Percentiles rank a stretch among this genome's conserved stretches.
phyloP scores from a whole-genome alignment of 2,113 vertebrate genomes.

The Cyprinodon variegatus region DNA sequence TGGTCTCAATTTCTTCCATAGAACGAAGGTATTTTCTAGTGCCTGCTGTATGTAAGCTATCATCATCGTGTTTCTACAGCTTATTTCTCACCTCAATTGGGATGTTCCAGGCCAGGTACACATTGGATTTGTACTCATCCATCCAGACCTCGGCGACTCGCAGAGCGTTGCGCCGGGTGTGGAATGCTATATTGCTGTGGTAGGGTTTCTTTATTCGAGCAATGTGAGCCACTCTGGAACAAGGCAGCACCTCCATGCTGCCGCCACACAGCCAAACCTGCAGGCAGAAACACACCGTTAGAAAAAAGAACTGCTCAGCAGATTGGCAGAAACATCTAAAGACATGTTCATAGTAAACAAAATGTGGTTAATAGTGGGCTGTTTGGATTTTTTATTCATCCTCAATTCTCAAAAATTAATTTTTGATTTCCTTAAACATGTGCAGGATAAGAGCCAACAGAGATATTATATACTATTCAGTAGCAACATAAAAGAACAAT shows the following conservation, averaged over 20 bases:
- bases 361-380: neutral
- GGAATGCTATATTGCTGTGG: conserved; percentile 93
- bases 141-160: conserved; percentile 98
- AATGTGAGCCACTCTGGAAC: conserved; percentile 95
- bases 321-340: neutral
- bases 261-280: conserved; percentile 98
- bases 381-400: neutral
- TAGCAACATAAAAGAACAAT: neutral
- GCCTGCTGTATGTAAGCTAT: neutral
- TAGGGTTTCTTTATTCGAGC: conserved; percentile 95
- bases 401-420: neutral
- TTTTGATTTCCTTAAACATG: neutral
- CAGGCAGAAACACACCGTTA: neutral
- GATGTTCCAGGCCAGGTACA: conserved; percentile 98
- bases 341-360: neutral
- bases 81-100: conserved; percentile 86
- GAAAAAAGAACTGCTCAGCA: neutral
- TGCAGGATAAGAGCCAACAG: neutral
- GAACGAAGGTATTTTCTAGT: neutral
- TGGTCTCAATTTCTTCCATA: no score
- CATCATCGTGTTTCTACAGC: neutral
- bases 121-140: conserved; percentile 94
- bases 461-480: neutral
- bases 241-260: conserved; percentile 98
- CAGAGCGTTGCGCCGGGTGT: conserved; percentile 94